Base-by-base conservation (phyloP, 2,797 vertebrate species). In the Sebastes paucispinis region DNA sequence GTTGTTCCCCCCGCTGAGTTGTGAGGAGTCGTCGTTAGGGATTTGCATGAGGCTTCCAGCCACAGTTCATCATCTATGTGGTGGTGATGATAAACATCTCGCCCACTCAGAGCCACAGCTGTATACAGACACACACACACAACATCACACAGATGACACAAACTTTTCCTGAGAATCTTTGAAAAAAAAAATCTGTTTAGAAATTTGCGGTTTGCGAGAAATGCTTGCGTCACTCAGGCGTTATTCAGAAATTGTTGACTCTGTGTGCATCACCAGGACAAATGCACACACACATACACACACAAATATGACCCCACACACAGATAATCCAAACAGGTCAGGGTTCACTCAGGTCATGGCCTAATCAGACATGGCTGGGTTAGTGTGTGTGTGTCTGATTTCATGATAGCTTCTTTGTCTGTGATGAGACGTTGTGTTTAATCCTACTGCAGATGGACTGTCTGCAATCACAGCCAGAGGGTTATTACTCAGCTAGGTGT, bases 21-120 rank as follows among this genome's bases (percentile, higher is more conserved):
- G 57, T 82, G 75, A 82, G n/a, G 75, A 77, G 62, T 86, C 59
- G 13, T 81, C 79, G 83, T 91, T 81, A 76, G 36, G 36, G 75
- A 77, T 91, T 86, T 81, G 57, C 73, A 76, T 73, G 84, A 83
- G 77, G 78, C 79, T 86, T 83, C 76, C 27, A 71, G 83, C 84
- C 84, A 67, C 87, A 87, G 77, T 76, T 91, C 84, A 84, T 89
- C 77, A 84, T 50, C 43, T 18, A 22, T 79, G 84, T 77, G 83
- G 83, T 18, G 73, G 59, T 5, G 55, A 73, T 71, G 75, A 92
- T 90, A 90, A 94, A 91, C 69, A 65, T 83, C 50, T 80, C 65
- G 2, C 79, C 68, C 81, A 69, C 77, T 16, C 77, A 83, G 31
- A 77, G 20, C 25, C 82, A 81, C 81, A 78, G 79, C 66, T 87